These are phyloP conservation scores for Alca torda DNA, from an alignment of 2,797 vertebrate genomes.

Conservation along the genomic window DNA sequence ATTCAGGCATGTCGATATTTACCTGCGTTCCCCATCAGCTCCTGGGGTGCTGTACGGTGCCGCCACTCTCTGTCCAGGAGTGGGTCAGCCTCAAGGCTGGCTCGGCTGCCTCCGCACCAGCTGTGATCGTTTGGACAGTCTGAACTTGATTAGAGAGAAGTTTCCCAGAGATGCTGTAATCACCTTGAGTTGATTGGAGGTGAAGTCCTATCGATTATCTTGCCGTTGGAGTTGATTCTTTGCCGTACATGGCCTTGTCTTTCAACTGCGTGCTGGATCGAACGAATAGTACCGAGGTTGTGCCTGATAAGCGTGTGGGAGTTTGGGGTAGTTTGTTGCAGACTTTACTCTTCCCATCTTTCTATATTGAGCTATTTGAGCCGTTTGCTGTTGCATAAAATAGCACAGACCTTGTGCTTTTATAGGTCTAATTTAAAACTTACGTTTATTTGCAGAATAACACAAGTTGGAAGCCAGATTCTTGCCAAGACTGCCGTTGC, in stretches of 20 bases:
- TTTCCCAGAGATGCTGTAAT: not conserved
- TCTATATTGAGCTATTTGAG: not conserved
- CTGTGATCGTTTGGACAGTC: not conserved
- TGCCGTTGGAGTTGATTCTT: slow-evolving; percentile 9
- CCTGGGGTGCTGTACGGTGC: not conserved
- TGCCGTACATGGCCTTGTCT: not conserved
- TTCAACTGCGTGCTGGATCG: not conserved
- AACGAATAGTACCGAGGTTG: not conserved
- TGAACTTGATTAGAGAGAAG: not conserved
- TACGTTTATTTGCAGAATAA: slow-evolving; percentile 81
- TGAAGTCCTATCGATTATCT: slow-evolving; percentile 5
- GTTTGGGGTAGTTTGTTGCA: not conserved
- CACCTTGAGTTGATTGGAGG: not conserved
- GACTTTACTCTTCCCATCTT: not conserved
- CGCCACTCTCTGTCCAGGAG: fast-evolving
- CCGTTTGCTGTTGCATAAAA: not conserved
- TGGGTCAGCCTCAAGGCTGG: fast-evolving
- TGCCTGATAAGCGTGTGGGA: not conserved
- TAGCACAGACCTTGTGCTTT: not conserved
- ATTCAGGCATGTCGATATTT: not conserved
- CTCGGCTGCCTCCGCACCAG: not conserved
- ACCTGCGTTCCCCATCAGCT: not conserved
- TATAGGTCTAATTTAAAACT: not conserved
- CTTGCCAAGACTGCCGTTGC: slow-evolving; percentile 88
- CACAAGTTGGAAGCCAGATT: slow-evolving; percentile 86